Evolutionary conservation across 2,888 invertebrate genomes (phyloP).

Genomic region (Thecocarcelia acutangulata): DNA sequence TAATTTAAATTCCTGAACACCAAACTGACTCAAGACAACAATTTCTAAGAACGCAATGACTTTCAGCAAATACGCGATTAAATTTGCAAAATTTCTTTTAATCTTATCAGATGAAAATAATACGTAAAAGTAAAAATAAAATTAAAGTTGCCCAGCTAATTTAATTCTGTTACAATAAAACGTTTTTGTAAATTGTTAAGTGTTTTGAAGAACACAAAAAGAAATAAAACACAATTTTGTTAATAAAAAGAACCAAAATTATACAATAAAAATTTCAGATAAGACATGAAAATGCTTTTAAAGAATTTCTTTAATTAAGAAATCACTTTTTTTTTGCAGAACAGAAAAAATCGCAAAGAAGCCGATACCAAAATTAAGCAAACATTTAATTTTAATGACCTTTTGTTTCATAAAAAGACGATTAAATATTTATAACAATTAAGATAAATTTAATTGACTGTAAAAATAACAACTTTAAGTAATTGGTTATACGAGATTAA

Average conservation of each 20-base stretch:
- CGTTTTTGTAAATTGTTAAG: constrained; percentile 12
- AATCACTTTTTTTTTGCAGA: background rate
- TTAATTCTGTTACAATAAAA: constrained; percentile 31
- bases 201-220: constrained; percentile 19
- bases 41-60: background rate
- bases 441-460: constrained; percentile 1
- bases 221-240: background rate
- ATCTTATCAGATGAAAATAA: constrained; percentile 35
- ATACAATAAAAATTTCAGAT: constrained; percentile 22
- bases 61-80: background rate
- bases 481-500: too few relatives aligned
- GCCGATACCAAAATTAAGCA: background rate
- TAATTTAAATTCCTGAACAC: constrained; percentile 15
- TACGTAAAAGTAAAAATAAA: background rate
- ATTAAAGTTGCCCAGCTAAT: constrained; percentile 32
- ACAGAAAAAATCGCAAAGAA: background rate
- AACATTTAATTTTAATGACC: background rate
- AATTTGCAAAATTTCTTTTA: background rate
- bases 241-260: too few relatives aligned
- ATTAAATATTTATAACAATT: background rate
- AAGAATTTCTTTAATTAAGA: constrained; percentile 10
- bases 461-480: too few relatives aligned
- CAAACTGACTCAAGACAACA: constrained; percentile 21
- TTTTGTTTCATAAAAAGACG: background rate
- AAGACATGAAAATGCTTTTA: constrained; percentile 14